A percentile compares a stretch with the other conserved stretches of the same genome.
phyloP scores from a whole-genome alignment of 2,113 vertebrate species.

The Cervus canadensis region DNA sequence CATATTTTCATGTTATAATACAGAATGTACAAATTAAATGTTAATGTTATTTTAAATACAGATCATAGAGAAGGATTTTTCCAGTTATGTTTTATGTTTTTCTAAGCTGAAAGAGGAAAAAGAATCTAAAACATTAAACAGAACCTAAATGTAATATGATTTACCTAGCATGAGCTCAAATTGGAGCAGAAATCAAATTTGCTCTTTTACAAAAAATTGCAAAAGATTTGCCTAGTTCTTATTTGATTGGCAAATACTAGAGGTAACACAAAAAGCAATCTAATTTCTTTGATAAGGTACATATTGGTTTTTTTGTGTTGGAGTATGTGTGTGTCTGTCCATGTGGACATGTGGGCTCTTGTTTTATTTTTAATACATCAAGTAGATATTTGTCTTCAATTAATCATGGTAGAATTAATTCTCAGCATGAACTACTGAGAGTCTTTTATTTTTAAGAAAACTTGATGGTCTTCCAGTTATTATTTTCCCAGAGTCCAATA shows the following conservation, averaged over 20 bases:
- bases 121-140: neutral
- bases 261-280: neutral
- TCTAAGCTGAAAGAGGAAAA: neutral
- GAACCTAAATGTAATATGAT: neutral
- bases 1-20: conserved; percentile 11
- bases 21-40: neutral
- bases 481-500: neutral
- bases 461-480: neutral
- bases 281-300: neutral
- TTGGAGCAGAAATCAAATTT: neutral
- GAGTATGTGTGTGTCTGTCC: neutral
- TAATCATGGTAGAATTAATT: neutral
- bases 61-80: neutral
- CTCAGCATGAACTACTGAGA: neutral
- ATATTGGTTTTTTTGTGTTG: neutral
- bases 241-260: neutral
- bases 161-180: neutral
- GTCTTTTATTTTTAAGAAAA: neutral
- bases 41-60: conserved; percentile 24
- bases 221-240: neutral
- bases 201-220: neutral
- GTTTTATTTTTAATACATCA: neutral
- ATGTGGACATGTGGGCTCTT: neutral
- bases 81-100: neutral
- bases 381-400: neutral